Evolutionary conservation across 2,888 invertebrate species (phyloP).

Genomic region (Eilema sororculum): DNA sequence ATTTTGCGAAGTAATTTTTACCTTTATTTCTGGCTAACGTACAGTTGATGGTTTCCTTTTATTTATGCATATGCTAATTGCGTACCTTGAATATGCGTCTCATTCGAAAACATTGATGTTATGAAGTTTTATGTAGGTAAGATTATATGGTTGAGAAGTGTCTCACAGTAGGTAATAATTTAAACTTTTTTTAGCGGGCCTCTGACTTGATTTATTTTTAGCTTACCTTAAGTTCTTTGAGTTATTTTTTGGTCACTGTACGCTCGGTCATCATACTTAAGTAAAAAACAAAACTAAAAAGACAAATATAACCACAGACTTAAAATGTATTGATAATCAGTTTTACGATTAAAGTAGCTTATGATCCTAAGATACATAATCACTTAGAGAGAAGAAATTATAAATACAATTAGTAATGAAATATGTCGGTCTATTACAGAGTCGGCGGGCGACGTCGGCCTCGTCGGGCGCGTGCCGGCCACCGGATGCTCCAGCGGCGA

Average conservation of each 20-base stretch:
- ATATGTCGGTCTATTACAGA: conserved; percentile 71
- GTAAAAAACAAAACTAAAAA: too few relatives aligned
- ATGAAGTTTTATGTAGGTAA: conserved; percentile 33
- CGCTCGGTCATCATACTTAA: conserved; percentile 4
- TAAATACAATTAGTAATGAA: conserved; percentile 17
- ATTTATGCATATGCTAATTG: conserved; percentile 56
- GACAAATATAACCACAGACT: neutral
- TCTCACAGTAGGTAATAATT: conserved; percentile 20
- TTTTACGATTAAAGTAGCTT: neutral
- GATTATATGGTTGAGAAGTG: conserved; percentile 36
- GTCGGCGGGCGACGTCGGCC: conserved; percentile 69
- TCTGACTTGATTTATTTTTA: conserved; percentile 19
- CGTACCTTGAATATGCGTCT: conserved; percentile 46
- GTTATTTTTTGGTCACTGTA: conserved; percentile 13
- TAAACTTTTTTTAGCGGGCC: conserved; percentile 19
- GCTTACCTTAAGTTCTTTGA: conserved; percentile 18
- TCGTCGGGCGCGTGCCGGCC: conserved; percentile 84
- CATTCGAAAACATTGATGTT: conserved; percentile 37
- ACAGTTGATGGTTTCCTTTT: conserved; percentile 57
- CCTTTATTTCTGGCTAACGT: conserved; percentile 58
- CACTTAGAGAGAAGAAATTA: conserved; percentile 1
- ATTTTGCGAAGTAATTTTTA: conserved; percentile 62
- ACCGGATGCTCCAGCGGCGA: conserved; percentile 87
- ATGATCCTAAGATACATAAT: too few relatives aligned
- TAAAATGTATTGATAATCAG: neutral